Evolutionary conservation across 2,888 invertebrate genomes (phyloP).

Genomic region (Aphelenchoides bicaudatus): DNA sequence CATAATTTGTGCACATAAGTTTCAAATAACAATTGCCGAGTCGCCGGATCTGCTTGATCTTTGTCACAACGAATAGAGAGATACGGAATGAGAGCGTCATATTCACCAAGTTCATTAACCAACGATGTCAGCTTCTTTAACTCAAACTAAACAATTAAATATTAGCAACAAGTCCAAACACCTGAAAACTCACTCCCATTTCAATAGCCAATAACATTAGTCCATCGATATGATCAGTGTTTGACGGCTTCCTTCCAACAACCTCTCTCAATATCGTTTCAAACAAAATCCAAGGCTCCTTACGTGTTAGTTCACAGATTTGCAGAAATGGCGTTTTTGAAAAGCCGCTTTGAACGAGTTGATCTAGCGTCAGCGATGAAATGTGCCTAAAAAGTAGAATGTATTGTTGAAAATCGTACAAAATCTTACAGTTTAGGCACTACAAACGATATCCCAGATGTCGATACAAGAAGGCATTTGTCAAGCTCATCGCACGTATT

Average conservation of each 20-base stretch:
- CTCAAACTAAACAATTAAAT: conserved; percentile 28
- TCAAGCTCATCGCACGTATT: conserved; percentile 21
- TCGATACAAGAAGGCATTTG: conserved; percentile 27
- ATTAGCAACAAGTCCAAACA: no score
- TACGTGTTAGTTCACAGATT: conserved; percentile 16
- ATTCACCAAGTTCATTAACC: conserved; percentile 26
- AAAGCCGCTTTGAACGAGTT: background rate
- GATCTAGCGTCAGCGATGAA: background rate
- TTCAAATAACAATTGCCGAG: conserved; percentile 24
- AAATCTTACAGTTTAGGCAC: conserved; percentile 23
- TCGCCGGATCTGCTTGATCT: conserved; percentile 11
- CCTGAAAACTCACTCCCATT: conserved; percentile 18
- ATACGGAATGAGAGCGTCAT: conserved; percentile 33
- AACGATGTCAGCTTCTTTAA: conserved; percentile 18
- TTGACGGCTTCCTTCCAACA: background rate
- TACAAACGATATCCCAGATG: conserved; percentile 19
- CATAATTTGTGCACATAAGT: conserved; percentile 24
- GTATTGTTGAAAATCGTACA: background rate
- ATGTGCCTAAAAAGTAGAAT: conserved; percentile 18
- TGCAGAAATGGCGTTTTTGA: background rate
- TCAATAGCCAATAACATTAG: conserved; percentile 30
- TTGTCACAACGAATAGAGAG: conserved; percentile 24
- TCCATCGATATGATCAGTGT: conserved; percentile 24
- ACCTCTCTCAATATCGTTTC: conserved; percentile 12
- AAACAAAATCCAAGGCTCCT: conserved; percentile 8